These are phyloP conservation scores for Cygnus buccinator DNA, from an alignment of 2,113 vertebrate genomes.

Conservation along the genomic window DNA sequence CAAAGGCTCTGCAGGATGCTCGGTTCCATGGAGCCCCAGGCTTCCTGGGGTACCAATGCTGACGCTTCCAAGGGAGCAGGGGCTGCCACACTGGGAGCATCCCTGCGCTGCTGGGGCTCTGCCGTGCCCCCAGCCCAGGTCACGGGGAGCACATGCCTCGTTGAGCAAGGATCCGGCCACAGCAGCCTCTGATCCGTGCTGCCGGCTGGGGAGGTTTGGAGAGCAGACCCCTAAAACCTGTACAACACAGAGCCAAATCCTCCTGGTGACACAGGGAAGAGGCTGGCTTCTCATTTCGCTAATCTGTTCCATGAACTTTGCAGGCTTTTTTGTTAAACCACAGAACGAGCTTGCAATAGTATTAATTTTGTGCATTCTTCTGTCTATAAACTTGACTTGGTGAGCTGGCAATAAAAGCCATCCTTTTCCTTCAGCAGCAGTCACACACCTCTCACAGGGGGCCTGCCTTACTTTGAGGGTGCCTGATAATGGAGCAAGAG, in stretches of 20 bases:
- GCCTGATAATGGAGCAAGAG: neutral
- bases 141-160: accelerated
- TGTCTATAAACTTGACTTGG: neutral
- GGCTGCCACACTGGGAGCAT: neutral
- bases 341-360: neutral
- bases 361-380: neutral
- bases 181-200: accelerated
- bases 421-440: neutral
- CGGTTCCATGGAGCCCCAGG: neutral
- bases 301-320: neutral
- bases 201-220: neutral
- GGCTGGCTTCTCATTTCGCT: neutral
- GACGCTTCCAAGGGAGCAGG: neutral
- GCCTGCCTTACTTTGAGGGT: neutral
- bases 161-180: neutral
- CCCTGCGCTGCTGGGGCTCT: accelerated
- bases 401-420: neutral
- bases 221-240: neutral
- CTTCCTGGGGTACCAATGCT: neutral
- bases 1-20: neutral
- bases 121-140: accelerated
- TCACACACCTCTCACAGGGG: neutral
- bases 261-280: no score
- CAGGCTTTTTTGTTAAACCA: neutral
- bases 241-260: neutral